Conservation (phyloP, 2,113 vertebrate genomes). For the Dolichotis patagonum region DNA sequence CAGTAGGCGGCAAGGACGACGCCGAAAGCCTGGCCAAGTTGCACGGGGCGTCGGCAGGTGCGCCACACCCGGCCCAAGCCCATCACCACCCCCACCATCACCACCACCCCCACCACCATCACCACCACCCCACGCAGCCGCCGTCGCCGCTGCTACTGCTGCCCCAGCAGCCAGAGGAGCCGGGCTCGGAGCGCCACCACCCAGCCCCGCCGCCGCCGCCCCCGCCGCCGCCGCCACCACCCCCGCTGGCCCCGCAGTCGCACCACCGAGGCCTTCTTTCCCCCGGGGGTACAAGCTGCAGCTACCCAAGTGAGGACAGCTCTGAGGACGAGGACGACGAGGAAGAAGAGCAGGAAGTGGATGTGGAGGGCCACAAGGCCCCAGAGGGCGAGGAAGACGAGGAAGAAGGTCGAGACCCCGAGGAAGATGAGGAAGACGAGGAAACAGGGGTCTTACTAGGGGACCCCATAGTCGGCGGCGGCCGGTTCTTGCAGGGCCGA, state of each 20-base stretch:
- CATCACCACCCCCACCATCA: conserved; percentile 63
- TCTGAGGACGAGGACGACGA: conserved; percentile 90
- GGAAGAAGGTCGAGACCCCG: conserved; percentile 82
- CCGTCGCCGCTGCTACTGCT: conserved; percentile 72
- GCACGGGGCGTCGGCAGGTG: conserved; percentile 84
- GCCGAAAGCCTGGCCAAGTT: conserved; percentile 95
- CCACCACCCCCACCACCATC: conserved; percentile 58
- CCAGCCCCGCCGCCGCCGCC: conserved; percentile 66
- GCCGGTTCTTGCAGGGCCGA: conserved; percentile 85
- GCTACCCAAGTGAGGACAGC: conserved; percentile 93
- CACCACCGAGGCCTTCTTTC: conserved; percentile 84
- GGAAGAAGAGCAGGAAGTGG: conserved; percentile 93
- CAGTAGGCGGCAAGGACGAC: conserved; percentile 92
- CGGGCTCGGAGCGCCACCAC: conserved; percentile 71
- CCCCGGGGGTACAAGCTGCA: conserved; percentile 92
- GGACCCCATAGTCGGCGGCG: conserved; percentile 65
- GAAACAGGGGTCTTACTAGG: conserved; percentile 78
- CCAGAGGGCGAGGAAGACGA: conserved; percentile 92
- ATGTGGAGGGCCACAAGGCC: conserved; percentile 93
- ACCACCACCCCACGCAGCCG: conserved; percentile 39
- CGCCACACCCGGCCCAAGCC: conserved; percentile 68
- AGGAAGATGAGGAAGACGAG: conserved; percentile 86
- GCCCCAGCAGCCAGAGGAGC: conserved; percentile 73
- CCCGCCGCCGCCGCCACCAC: conserved; percentile 46
- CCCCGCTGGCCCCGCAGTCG: conserved; percentile 73